Base-by-base conservation (phyloP, 2,888 invertebrate genomes). In the Drosophila prolongata region DNA sequence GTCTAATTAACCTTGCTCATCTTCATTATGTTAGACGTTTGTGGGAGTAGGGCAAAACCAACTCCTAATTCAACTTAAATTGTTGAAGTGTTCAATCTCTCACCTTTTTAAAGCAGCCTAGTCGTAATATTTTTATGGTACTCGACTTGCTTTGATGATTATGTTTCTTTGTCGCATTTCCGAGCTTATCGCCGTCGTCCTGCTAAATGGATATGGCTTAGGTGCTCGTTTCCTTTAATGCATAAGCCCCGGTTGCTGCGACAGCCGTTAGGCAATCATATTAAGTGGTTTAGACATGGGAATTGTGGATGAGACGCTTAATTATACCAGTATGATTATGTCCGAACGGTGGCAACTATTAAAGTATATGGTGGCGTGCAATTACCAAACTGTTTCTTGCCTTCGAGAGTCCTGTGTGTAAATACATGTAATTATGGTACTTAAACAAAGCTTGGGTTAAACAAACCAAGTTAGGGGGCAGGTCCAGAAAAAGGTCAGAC, bases 251-350 rank as follows among this genome's bases (percentile, higher is more conserved):
- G 62, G 10, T 3, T 6, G 38, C 16, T 19, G 65, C 46, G n/a
- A 54, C 68, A 38, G 72, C 65, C 76, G 49, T 75, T 58, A 68
- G 62, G 76, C 78, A 81, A 81, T 81, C 84, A 76, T 73, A 80
- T 78, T 87, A 81, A 83, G 84, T 78, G 76, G 35, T 40, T 37
- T 24, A 24, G 53, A 13, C 5, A 13, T 35, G 34, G 27, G 14
- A 1, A 6, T 37, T 52, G 24, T 50, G 27, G 27, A 19, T 38
- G 30, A 56, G 49, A 27, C 46, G 58, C 67, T 65, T 66, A 79
- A 72, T 80, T 80, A 75, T 65, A 24, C 67, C 34, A 65, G 65
- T 46, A 54, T n/a, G 38, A 69, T 59, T 54, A 53, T 56, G 52
- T 42, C 56, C 64, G 67, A 73, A 53, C 61, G 68, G 38, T 24